Evolutionary conservation across 2,113 vertebrate species (phyloP).

Genomic region (Uria aalge): DNA sequence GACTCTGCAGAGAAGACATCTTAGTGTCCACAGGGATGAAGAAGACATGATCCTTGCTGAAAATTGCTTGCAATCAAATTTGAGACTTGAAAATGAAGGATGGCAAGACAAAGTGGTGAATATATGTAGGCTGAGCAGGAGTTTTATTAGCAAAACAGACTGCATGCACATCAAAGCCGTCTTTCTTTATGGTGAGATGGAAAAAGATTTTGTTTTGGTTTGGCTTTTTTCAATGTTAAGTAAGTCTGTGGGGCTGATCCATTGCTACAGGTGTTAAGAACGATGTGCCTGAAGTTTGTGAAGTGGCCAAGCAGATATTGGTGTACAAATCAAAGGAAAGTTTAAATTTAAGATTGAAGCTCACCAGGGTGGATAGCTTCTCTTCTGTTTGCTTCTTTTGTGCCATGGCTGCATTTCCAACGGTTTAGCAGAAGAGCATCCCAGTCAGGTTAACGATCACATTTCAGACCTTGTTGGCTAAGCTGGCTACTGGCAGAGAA

Average conservation of each 20-base stretch:
- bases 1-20: background rate
- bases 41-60: background rate
- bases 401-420: background rate
- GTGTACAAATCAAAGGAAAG: background rate
- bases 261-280: background rate
- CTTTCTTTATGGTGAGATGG: background rate
- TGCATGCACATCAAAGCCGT: background rate
- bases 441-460: background rate
- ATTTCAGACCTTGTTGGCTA: background rate
- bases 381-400: background rate
- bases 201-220: background rate
- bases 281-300: background rate
- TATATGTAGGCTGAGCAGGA: background rate
- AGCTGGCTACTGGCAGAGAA: background rate
- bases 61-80: constrained; percentile 5
- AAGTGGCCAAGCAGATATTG: background rate
- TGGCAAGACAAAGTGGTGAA: background rate
- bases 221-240: background rate
- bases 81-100: background rate
- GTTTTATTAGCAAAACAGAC: background rate
- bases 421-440: background rate
- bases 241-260: background rate
- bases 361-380: background rate
- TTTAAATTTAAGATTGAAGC: background rate
- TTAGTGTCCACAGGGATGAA: background rate